Conservation (phyloP, 2,888 invertebrate genomes). For the Metalampra italica region DNA sequence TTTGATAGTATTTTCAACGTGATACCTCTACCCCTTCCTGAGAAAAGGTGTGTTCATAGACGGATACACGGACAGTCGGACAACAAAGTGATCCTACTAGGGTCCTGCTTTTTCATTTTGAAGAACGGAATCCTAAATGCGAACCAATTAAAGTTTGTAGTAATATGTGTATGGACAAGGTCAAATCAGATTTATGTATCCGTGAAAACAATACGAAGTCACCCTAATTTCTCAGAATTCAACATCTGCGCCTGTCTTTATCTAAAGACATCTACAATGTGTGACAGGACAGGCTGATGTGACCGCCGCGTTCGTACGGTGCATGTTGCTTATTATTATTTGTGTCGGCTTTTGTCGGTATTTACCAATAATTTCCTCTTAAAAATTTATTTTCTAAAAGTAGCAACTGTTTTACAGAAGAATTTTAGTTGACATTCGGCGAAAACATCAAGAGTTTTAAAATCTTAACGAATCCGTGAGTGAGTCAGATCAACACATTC, state of each 20-base stretch:
- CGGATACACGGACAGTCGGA: too few species aligned
- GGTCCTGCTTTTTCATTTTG: too few species aligned
- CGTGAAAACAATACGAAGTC: conserved; percentile 45
- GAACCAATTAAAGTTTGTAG: too few species aligned
- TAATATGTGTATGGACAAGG: conserved; percentile 56
- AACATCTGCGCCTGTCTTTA: conserved; percentile 67
- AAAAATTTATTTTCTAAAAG: not conserved
- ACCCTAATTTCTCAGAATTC: conserved; percentile 43
- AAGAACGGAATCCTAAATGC: too few species aligned
- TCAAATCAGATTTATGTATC: conserved; percentile 35
- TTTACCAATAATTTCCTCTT: not conserved
- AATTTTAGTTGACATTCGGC: too few species aligned
- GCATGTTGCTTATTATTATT: conserved; percentile 9
- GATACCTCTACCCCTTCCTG: too few species aligned
- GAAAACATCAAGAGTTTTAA: not conserved
- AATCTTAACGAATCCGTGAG: not conserved
- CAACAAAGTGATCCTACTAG: too few species aligned
- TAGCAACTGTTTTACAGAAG: not conserved
- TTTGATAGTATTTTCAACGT: too few species aligned
- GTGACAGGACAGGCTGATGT: conserved; percentile 45
- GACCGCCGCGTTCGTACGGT: conserved; percentile 19
- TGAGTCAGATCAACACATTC: not conserved
- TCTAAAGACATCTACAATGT: conserved; percentile 48
- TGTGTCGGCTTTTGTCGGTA: not conserved
- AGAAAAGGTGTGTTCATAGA: too few species aligned